phyloP scores from a whole-genome alignment of 2,888 invertebrate genomes.

The Trissonchulus sp. region DNA sequence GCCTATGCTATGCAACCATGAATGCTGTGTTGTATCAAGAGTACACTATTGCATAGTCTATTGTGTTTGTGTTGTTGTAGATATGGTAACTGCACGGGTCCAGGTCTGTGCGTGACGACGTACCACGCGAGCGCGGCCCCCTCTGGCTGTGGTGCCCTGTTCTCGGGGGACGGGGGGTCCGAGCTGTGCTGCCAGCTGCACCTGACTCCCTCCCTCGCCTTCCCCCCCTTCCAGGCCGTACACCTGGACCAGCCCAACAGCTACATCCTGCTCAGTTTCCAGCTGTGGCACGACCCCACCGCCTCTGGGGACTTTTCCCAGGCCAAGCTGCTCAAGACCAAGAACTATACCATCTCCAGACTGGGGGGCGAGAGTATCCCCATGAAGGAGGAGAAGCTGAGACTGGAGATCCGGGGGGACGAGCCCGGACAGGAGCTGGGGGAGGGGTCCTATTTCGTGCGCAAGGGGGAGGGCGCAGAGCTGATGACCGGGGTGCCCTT shows the following conservation, averaged over 20 bases:
- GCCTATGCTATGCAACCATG: no score
- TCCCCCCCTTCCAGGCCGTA: not conserved
- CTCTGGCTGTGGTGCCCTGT: no score
- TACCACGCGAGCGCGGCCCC: no score
- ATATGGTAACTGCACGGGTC: not conserved
- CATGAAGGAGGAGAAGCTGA: not conserved
- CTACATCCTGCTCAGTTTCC: slow-evolving; percentile 1
- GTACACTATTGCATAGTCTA: no score
- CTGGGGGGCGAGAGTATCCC: not conserved
- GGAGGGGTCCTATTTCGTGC: slow-evolving; percentile 19
- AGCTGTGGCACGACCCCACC: not conserved
- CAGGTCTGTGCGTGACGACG: slow-evolving; percentile 42
- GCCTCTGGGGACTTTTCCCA: not conserved
- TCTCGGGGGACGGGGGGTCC: no score
- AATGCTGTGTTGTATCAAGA: no score
- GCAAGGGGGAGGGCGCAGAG: not conserved
- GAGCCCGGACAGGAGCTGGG: not conserved
- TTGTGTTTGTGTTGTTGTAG: no score
- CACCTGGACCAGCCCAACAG: slow-evolving; percentile 1
- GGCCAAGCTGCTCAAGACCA: not conserved
- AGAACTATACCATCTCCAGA: not conserved
- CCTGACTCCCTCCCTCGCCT: no score
- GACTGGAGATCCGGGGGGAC: not conserved
- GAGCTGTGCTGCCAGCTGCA: no score
- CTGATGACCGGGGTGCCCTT: slow-evolving; percentile 34